Evolutionary conservation across 2,113 vertebrate species (phyloP).

Genomic region (Gasterosteus nipponicus): DNA sequence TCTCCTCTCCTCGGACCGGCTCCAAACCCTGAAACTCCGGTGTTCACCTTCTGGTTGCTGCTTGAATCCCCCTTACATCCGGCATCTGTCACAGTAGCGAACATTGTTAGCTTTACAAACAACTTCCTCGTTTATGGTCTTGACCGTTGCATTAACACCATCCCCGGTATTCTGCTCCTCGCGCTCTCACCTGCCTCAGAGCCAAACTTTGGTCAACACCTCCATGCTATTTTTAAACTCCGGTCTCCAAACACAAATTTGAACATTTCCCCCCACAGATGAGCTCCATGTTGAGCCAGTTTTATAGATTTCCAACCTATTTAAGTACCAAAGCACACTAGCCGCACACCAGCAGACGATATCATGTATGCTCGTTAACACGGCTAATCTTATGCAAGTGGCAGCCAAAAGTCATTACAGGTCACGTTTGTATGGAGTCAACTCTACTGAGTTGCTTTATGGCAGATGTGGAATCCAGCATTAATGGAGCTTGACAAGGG

Average conservation of each 20-base stretch:
- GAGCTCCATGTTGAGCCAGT: conserved; percentile 1
- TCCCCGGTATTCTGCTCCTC: conserved; percentile 10
- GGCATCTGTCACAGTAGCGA: conserved; percentile 22
- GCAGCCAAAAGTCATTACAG: background rate
- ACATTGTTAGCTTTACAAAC: background rate
- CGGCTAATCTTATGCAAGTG: background rate
- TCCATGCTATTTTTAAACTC: conserved; percentile 47
- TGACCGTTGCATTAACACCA: conserved; percentile 11
- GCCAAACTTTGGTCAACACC: conserved; percentile 51
- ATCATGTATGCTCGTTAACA: background rate
- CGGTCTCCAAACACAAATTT: conserved; percentile 33
- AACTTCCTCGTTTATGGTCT: conserved; percentile 13
- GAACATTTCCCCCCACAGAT: conserved; percentile 23
- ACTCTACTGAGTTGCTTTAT: no score
- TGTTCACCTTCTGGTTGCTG: conserved; percentile 17
- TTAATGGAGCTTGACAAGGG: background rate
- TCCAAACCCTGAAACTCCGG: conserved; percentile 33
- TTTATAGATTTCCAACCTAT: conserved; percentile 34
- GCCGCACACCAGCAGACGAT: conserved; percentile 13
- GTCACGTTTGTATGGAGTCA: background rate
- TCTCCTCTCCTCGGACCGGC: conserved; percentile 12
- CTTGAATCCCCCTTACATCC: background rate
- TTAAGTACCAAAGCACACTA: conserved; percentile 1
- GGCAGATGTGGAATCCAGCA: background rate
- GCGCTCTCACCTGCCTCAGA: background rate